These are phyloP conservation scores for Byasa hedistus DNA, from an alignment of 2,888 invertebrate genomes.

Conservation along the genomic window DNA sequence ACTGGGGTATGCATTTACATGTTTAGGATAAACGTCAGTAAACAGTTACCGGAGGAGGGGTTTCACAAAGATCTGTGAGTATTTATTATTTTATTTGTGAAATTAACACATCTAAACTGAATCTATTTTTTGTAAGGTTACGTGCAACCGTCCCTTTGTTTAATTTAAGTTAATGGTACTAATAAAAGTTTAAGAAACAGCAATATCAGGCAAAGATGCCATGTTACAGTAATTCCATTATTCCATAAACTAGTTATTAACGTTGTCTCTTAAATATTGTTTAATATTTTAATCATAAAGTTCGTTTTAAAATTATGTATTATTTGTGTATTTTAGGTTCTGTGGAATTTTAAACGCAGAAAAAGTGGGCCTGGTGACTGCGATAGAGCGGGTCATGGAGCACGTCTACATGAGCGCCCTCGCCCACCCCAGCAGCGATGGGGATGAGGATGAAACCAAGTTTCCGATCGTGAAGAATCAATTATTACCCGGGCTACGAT, in stretches of 20 bases:
- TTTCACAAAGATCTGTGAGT: conserved; percentile 90
- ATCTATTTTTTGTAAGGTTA: too few species aligned
- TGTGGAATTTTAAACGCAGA: conserved; percentile 90
- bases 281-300: too few species aligned
- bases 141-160: too few species aligned
- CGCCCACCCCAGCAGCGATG: conserved; percentile 88
- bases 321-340: conserved; percentile 64
- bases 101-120: too few species aligned
- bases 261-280: too few species aligned
- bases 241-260: too few species aligned
- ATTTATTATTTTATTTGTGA: background rate
- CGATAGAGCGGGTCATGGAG: conserved; percentile 92
- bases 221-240: too few species aligned
- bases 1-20: conserved; percentile 92
- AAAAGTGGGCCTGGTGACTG: conserved; percentile 89
- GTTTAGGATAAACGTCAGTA: conserved; percentile 89
- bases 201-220: too few species aligned
- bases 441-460: conserved; percentile 88
- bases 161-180: too few species aligned
- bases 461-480: conserved; percentile 92
- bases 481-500: conserved; percentile 88
- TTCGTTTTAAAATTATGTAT: too few species aligned
- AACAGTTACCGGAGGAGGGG: conserved; percentile 94
- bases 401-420: conserved; percentile 94
- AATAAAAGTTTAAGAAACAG: too few species aligned